phyloP scores from a whole-genome alignment of 2,888 invertebrate genomes.

The Eupithecia insigniata region DNA sequence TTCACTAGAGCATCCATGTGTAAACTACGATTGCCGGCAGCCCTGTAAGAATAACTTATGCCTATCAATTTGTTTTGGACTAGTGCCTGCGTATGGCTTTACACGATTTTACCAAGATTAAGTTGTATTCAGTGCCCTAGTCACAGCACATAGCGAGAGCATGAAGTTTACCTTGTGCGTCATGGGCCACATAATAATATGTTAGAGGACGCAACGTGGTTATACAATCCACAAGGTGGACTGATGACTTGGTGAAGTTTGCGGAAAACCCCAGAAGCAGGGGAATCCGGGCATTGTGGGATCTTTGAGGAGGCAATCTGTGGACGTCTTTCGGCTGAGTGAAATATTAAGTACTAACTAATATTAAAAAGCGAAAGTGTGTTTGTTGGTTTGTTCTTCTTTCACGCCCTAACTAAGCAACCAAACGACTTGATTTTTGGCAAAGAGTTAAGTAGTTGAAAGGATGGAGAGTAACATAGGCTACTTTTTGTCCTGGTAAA shows the following conservation, averaged over 20 bases:
- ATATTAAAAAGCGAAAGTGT: no score
- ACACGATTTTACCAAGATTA: not conserved
- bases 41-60: conserved; percentile 51
- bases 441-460: no score
- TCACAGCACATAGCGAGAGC: not conserved
- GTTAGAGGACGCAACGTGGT: not conserved
- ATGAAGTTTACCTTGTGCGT: not conserved
- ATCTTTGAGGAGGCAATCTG: not conserved
- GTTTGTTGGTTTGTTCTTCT: no score
- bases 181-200: not conserved
- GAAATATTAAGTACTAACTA: no score
- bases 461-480: no score
- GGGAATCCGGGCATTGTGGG: no score
- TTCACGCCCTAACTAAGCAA: no score
- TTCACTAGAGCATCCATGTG: conserved; percentile 83
- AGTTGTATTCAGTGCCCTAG: not conserved
- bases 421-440: no score
- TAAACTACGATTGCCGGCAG: conserved; percentile 66
- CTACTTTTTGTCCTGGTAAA: no score
- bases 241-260: no score
- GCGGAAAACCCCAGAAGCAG: not conserved
- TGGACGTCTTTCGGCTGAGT: no score
- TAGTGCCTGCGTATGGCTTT: not conserved
- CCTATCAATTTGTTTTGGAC: not conserved
- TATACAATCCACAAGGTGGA: not conserved